Conservation (phyloP, 2,888 invertebrate genomes). For the Ornithoptera alexandrae region DNA sequence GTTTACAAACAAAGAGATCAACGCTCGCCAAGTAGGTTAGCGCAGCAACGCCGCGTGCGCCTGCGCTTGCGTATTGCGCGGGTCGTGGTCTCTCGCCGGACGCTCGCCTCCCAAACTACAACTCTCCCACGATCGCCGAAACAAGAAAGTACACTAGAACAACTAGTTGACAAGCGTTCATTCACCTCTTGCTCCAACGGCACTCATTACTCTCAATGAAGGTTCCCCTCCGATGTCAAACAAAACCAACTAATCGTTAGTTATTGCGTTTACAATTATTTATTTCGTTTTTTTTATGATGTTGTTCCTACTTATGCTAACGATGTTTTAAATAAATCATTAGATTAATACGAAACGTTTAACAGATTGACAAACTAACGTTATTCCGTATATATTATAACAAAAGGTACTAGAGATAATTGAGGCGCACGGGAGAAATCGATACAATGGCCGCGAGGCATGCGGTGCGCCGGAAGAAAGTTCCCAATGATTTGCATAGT, state of each 20-base stretch:
- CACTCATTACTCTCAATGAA: conserved; percentile 1
- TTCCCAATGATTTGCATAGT: conserved; percentile 74
- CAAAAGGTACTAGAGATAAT: conserved; percentile 30
- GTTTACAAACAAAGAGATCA: conserved; percentile 81
- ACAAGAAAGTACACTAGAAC: conserved; percentile 28
- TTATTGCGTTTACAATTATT: neutral
- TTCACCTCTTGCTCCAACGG: conserved; percentile 15
- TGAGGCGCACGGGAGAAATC: conserved; percentile 63
- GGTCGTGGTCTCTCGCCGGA: conserved; percentile 58
- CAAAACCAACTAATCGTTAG: neutral
- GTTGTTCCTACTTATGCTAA: neutral
- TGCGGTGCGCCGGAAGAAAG: conserved; percentile 73
- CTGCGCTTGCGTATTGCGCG: conserved; percentile 49
- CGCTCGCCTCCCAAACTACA: conserved; percentile 31
- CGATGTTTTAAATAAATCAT: neutral
- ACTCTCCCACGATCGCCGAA: conserved; percentile 26
- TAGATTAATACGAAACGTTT: neutral
- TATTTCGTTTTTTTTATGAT: neutral
- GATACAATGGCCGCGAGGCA: conserved; percentile 59
- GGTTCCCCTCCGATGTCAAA: neutral
- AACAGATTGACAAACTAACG: neutral
- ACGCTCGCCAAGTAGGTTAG: conserved; percentile 78
- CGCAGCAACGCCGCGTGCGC: conserved; percentile 51
- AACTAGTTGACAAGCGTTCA: conserved; percentile 24
- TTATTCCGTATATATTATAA: neutral